These are phyloP conservation scores for Physella acuta DNA, from an alignment of 1,140 invertebrate species.

Conservation along the genomic window DNA sequence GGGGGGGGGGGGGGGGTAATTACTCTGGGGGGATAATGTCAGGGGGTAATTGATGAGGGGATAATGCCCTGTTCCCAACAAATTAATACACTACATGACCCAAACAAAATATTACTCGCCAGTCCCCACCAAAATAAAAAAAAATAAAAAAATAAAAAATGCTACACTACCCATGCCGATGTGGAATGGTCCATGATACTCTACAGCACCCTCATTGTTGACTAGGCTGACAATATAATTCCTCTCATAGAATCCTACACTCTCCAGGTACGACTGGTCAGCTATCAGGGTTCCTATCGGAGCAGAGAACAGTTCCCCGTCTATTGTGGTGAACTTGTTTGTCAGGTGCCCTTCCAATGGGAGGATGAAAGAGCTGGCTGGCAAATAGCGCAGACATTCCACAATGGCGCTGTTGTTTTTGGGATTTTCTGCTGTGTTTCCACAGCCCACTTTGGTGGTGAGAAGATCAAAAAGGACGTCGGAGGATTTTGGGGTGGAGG, in stretches of 20 bases:
- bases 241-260: neutral
- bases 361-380: neutral
- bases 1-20: too few relatives aligned
- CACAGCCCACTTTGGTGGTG: neutral
- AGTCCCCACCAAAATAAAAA: too few relatives aligned
- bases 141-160: too few relatives aligned
- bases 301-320: conserved; percentile 4
- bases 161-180: neutral
- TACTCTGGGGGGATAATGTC: too few relatives aligned
- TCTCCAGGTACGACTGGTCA: neutral
- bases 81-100: too few relatives aligned
- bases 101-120: too few relatives aligned
- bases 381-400: neutral
- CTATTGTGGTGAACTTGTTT: conserved; percentile 16
- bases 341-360: conserved; percentile 2
- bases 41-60: too few relatives aligned
- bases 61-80: too few relatives aligned
- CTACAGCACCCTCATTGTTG: conserved; percentile 13
- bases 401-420: neutral
- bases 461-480: conserved; percentile 11
- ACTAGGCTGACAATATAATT: neutral
- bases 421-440: too few relatives aligned
- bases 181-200: conserved; percentile 2
- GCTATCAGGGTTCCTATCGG: neutral
- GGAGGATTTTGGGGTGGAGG: conserved; percentile 5